phyloP scores from a whole-genome alignment of 2,888 invertebrate species.

The Sympetrum striolatum region DNA sequence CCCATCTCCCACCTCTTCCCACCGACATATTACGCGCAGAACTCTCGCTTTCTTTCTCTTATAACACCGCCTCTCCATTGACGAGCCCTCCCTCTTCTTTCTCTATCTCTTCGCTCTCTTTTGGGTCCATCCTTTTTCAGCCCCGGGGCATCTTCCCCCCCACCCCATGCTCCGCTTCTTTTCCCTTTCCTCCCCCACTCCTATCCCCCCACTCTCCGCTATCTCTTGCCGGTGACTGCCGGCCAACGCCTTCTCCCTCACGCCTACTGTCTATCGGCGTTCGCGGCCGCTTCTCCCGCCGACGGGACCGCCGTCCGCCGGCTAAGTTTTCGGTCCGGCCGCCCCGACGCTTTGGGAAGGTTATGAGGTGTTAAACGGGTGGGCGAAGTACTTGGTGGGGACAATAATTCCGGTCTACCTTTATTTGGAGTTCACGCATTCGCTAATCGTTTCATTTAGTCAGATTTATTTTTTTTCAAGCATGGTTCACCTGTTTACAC shows the following conservation, averaged over 20 bases:
- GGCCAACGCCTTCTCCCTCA: neutral
- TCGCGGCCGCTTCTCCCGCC: slow-evolving; percentile 44
- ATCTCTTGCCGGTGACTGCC: neutral
- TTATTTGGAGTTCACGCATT: too few relatives aligned
- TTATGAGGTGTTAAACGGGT: too few relatives aligned
- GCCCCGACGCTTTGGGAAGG: neutral
- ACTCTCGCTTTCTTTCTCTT: neutral
- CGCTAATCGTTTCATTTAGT: too few relatives aligned
- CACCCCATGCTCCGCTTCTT: neutral
- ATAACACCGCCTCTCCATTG: neutral
- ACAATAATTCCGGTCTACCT: too few relatives aligned
- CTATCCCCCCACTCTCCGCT: neutral
- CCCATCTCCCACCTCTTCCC: neutral
- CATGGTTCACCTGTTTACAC: too few relatives aligned
- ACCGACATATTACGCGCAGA: slow-evolving; percentile 1
- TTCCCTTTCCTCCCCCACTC: neutral
- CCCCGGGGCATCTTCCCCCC: neutral
- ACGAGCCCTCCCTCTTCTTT: neutral
- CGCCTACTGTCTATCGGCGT: slow-evolving; percentile 12
- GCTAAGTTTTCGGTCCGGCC: neutral
- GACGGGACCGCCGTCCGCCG: neutral
- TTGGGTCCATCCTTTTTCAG: slow-evolving; percentile 7
- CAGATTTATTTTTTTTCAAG: too few relatives aligned
- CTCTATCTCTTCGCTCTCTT: slow-evolving; percentile 4
- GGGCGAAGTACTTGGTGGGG: too few relatives aligned